Base-by-base conservation (phyloP, 2,113 vertebrate genomes). In the Cyanistes caeruleus region DNA sequence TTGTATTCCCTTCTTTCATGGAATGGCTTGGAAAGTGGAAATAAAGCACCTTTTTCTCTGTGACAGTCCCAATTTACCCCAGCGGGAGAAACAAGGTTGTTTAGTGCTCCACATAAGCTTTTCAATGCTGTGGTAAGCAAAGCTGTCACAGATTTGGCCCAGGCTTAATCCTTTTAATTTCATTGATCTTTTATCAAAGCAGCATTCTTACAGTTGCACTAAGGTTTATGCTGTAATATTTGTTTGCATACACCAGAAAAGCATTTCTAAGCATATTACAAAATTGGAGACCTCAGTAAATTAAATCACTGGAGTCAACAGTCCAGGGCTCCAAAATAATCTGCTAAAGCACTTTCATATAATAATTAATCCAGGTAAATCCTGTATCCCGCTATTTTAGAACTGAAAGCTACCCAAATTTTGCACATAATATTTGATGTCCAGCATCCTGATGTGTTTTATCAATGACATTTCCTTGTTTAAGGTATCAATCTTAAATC, bases 111-210 rank as follows among this genome's bases (percentile, higher is more conserved):
- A 84, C 76, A n/a, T 87, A 92, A 95, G 80, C 91, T 87, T 30
- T 87, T 60, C 81, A 68, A 24, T 91, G 96, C 93, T 95, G 94
- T 17, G 33, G 70, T 95, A 96, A 96, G 95, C 94, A 97, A 93
- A 97, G 84, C 89, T 93, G 95, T 90, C 91, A 95, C 0, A 22
- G 95, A 93, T 93, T 91, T 93, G 90, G 70, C 87, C 90, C 59
- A 25, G 56, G 56, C 81, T 79, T 96, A 97, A 97, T 96, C 94
- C 91, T 93, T 96, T 95, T 96, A 97, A 97, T 96, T 96, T 95
- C 95, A 97, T 23, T 94, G 95, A 97, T 96, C 94, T 96, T 97
- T 96, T 96, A 96, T 95, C 94, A 91, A 82, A 81, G 91, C 87
- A 87, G 84, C 58, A 87, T 96, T 96, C 87, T 89, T 95, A 92